Evolutionary conservation across 2,888 invertebrate genomes (phyloP).

Genomic region (Cataglyphis livida): DNA sequence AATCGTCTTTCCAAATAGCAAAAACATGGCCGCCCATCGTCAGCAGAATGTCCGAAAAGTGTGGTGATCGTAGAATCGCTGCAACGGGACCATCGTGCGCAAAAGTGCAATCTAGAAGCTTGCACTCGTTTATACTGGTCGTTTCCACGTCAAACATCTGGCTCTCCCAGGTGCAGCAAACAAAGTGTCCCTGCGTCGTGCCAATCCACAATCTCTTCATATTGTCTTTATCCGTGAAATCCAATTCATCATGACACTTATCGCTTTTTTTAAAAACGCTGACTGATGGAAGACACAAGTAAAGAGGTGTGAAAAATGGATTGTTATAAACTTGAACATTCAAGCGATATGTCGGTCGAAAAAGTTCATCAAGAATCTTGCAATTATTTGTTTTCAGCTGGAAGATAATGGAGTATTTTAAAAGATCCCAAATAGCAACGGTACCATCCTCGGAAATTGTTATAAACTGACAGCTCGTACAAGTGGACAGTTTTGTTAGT

Average conservation of each 20-base stretch:
- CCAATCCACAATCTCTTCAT: constrained; percentile 76
- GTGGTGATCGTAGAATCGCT: constrained; percentile 88
- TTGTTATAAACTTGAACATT: constrained; percentile 43
- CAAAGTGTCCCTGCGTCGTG: constrained; percentile 80
- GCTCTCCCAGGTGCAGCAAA: constrained; percentile 88
- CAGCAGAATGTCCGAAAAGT: constrained; percentile 89
- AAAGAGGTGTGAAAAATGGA: constrained; percentile 61
- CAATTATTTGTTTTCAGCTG: constrained; percentile 28
- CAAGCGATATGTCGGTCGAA: constrained; percentile 70
- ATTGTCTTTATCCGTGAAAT: constrained; percentile 47
- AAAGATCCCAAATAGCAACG: constrained; percentile 82
- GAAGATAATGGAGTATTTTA: constrained; percentile 73
- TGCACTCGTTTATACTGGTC: constrained; percentile 87
- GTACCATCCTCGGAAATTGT: constrained; percentile 81
- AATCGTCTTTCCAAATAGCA: constrained; percentile 91
- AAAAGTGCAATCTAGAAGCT: constrained; percentile 81
- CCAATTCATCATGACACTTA: constrained; percentile 7
- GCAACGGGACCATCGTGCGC: constrained; percentile 91
- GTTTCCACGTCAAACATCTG: constrained; percentile 88
- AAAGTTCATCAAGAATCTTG: constrained; percentile 12
- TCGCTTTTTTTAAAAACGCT: constrained; percentile 21
- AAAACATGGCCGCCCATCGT: constrained; percentile 92
- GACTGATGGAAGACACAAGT: constrained; percentile 67
- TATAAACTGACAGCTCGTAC: constrained; percentile 77
- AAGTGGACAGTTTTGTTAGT: constrained; percentile 62